Conservation (phyloP, 1,140 invertebrate species). For the Danaus melanippus region DNA sequence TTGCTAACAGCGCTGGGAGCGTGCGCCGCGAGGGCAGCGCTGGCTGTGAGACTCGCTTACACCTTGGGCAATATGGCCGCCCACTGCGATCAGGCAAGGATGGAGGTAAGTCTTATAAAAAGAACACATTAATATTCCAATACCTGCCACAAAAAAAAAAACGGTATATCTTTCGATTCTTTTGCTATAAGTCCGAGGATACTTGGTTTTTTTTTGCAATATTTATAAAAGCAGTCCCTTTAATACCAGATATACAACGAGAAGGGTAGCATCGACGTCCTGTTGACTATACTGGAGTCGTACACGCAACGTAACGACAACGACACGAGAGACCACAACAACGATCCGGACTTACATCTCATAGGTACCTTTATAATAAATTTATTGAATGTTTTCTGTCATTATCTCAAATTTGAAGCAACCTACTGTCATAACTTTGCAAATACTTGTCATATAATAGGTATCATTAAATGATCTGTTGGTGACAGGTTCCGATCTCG, state of each 20-base stretch:
- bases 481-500: slow-evolving; percentile 60
- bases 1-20: slow-evolving; percentile 64
- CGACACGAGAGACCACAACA: slow-evolving; percentile 30
- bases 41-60: slow-evolving; percentile 82
- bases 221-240: too few relatives aligned
- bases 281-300: slow-evolving; percentile 53
- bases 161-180: too few relatives aligned
- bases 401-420: not conserved
- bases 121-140: too few relatives aligned
- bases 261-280: slow-evolving; percentile 48
- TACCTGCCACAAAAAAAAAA: too few relatives aligned
- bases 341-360: slow-evolving; percentile 48
- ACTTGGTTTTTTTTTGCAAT: too few relatives aligned
- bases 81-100: slow-evolving; percentile 76
- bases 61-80: slow-evolving; percentile 85
- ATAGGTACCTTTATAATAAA: slow-evolving; percentile 33
- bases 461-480: too few relatives aligned
- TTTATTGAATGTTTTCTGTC: not conserved
- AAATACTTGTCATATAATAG: too few relatives aligned
- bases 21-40: slow-evolving; percentile 65
- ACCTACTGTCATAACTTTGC: too few relatives aligned
- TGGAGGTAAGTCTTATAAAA: slow-evolving; percentile 59
- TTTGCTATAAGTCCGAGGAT: too few relatives aligned
- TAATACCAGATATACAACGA: slow-evolving; percentile 49
- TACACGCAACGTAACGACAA: slow-evolving; percentile 41